Conservation (phyloP, 2,113 vertebrate genomes). For the Trogon melanurus region DNA sequence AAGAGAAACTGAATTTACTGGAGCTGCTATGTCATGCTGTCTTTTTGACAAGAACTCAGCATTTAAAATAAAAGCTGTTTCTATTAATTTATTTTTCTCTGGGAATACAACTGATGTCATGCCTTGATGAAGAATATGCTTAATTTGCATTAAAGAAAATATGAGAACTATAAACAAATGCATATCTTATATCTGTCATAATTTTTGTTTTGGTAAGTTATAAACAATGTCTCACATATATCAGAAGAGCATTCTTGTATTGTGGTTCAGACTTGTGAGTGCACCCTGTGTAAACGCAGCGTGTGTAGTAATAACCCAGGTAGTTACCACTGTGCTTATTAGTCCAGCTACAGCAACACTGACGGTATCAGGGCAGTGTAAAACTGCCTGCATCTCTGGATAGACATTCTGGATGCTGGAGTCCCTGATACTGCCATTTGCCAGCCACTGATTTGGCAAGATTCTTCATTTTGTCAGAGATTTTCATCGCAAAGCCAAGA, state of each 20-base stretch:
- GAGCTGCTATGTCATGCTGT: neutral
- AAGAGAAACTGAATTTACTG: neutral
- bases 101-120: neutral
- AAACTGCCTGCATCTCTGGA: neutral
- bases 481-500: too few relatives aligned
- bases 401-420: neutral
- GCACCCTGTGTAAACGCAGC: accelerated
- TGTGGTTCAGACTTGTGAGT: neutral
- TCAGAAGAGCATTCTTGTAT: neutral
- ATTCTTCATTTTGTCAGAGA: neutral
- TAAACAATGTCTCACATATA: neutral
- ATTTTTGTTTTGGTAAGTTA: neutral
- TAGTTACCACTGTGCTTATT: neutral
- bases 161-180: neutral
- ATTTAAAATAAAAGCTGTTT: conserved; percentile 32
- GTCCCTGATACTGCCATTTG: neutral
- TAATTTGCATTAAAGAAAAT: conserved; percentile 41
- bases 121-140: conserved; percentile 7
- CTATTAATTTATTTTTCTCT: conserved; percentile 13
- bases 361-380: neutral
- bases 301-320: accelerated
- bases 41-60: conserved; percentile 46
- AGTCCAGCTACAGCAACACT: neutral
- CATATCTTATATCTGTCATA: neutral
- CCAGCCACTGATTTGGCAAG: neutral